Conservation (phyloP, 2,888 invertebrate genomes). For the Rhimphoctona megacephalus region DNA sequence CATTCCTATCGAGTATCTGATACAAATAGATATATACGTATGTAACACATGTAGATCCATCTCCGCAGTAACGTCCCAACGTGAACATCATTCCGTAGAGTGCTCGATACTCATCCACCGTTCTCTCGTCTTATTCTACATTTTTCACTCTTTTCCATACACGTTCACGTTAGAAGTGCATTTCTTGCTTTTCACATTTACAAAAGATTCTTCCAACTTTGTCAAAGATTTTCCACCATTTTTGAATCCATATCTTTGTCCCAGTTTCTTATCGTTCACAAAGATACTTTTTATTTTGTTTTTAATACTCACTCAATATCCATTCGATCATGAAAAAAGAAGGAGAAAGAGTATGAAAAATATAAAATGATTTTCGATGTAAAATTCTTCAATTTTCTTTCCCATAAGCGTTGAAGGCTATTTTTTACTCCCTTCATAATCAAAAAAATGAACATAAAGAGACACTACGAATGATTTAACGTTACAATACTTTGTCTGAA, state of each 20-base stretch:
- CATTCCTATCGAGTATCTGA: constrained; percentile 4
- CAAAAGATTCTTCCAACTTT: constrained; percentile 15
- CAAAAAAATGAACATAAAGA: neutral
- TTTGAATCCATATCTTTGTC: constrained; percentile 33
- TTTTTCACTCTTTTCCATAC: neutral
- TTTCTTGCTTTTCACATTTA: constrained; percentile 20
- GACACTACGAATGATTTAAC: neutral
- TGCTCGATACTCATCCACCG: constrained; percentile 53
- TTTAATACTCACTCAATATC: constrained; percentile 2
- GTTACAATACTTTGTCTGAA: neutral
- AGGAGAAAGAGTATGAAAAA: neutral
- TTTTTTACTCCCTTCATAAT: neutral
- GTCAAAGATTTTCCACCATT: neutral
- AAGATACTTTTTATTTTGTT: neutral
- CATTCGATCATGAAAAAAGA: neutral
- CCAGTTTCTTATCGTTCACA: constrained; percentile 46
- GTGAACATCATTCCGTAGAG: constrained; percentile 59
- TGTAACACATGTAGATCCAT: constrained; percentile 22
- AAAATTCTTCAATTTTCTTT: neutral
- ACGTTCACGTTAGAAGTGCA: constrained; percentile 33
- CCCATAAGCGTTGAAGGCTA: too few species aligned
- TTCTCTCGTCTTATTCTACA: neutral
- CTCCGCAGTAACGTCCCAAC: neutral
- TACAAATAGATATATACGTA: constrained; percentile 13
- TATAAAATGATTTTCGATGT: neutral